These are phyloP conservation scores for Atta cephalotes DNA, from an alignment of 1,140 invertebrate genomes.

Conservation along the genomic window DNA sequence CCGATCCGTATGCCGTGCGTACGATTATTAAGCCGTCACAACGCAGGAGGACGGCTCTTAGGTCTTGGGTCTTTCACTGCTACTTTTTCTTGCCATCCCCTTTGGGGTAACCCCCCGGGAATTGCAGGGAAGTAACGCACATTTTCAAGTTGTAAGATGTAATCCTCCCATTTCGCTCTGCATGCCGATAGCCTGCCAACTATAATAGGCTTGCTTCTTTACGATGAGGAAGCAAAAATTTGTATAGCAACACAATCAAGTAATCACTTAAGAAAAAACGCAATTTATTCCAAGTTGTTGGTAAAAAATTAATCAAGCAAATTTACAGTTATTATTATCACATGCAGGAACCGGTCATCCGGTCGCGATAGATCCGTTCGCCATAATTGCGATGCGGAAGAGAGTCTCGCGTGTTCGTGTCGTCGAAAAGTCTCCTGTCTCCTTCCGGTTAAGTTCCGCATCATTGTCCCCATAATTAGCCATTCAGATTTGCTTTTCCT, in stretches of 20 bases:
- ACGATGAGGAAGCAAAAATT: neutral
- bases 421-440: conserved; percentile 63
- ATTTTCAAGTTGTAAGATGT: conserved; percentile 14
- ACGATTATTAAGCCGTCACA: conserved; percentile 79
- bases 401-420: conserved; percentile 53
- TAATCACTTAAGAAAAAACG: neutral
- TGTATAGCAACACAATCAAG: neutral
- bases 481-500: conserved; percentile 81
- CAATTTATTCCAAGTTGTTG: neutral
- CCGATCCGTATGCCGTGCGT: conserved; percentile 29
- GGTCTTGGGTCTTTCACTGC: conserved; percentile 26
- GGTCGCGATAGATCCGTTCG: conserved; percentile 44
- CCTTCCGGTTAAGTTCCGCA: conserved; percentile 81
- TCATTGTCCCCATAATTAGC: conserved; percentile 82
- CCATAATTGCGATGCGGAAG: conserved; percentile 75
- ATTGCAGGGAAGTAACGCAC: conserved; percentile 25
- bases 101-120: neutral
- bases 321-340: conserved; percentile 47
- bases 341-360: conserved; percentile 1
- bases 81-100: conserved; percentile 51
- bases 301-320: neutral
- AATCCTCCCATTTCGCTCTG: conserved; percentile 9
- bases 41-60: conserved; percentile 60
- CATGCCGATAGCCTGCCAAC: conserved; percentile 17
- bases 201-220: neutral